These are phyloP conservation scores for Hymenochirus boettgeri DNA, from an alignment of 2,113 vertebrate species.

Conservation along the genomic window DNA sequence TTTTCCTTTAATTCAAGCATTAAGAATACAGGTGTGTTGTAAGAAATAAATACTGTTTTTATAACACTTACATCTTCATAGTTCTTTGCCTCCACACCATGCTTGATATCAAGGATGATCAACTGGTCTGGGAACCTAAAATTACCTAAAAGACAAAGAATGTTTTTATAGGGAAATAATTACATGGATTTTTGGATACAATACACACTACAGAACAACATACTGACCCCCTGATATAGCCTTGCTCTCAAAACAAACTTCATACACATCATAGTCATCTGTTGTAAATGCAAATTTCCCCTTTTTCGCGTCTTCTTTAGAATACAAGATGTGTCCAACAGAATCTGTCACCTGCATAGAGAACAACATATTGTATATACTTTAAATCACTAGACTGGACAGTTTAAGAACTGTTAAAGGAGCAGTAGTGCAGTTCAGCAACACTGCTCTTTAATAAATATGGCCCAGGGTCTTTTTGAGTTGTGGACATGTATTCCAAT, in stretches of 20 bases:
- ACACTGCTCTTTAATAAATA: too few relatives aligned
- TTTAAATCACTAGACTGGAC: too few relatives aligned
- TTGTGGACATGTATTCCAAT: too few relatives aligned
- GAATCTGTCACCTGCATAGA: constrained; percentile 46
- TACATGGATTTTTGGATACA: background rate
- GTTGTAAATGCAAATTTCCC: constrained; percentile 51
- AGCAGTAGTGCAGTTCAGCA: too few relatives aligned
- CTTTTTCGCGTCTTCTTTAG: constrained; percentile 47
- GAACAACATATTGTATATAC: background rate
- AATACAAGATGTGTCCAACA: constrained; percentile 45
- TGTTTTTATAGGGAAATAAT: too few relatives aligned
- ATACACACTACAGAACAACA: too few relatives aligned
- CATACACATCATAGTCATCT: constrained; percentile 48
- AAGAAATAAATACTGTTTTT: too few relatives aligned
- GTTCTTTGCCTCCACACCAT: constrained; percentile 48
- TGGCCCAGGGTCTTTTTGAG: too few relatives aligned
- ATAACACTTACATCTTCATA: constrained; percentile 45
- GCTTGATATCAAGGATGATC: constrained; percentile 43
- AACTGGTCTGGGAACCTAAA: constrained; percentile 42
- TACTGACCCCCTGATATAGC: constrained; percentile 11
- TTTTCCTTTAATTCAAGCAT: too few relatives aligned
- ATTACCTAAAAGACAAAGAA: constrained; percentile 7
- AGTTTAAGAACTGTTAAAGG: too few relatives aligned
- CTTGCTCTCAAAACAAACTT: constrained; percentile 47
- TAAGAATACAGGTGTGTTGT: too few relatives aligned